These are phyloP conservation scores for Linnaemya tessellans DNA, from an alignment of 2,888 invertebrate species.

Conservation along the genomic window DNA sequence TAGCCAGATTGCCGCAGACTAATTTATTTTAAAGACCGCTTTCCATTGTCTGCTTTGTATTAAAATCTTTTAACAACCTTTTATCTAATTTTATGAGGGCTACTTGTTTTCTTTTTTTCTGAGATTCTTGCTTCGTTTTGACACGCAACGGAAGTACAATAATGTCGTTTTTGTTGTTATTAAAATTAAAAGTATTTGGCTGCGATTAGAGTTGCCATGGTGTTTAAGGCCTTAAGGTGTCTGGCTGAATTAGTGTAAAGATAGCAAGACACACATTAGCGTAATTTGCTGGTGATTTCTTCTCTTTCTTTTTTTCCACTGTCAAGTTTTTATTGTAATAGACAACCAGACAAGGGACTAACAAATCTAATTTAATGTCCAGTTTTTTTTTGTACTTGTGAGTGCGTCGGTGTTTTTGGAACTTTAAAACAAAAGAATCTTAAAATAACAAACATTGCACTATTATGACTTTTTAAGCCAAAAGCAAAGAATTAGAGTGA, in stretches of 20 bases:
- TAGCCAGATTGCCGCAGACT: neutral
- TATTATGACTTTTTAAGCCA: constrained; percentile 20
- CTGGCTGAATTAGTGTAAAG: constrained; percentile 39
- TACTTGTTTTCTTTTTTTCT: constrained; percentile 20
- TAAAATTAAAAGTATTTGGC: constrained; percentile 44
- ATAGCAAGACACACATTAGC: constrained; percentile 48
- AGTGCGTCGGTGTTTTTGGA: constrained; percentile 19
- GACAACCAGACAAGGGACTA: constrained; percentile 63
- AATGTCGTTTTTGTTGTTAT: constrained; percentile 47
- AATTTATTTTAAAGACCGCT: constrained; percentile 18
- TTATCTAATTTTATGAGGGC: constrained; percentile 34
- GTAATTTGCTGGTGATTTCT: constrained; percentile 52
- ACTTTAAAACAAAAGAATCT: constrained; percentile 49
- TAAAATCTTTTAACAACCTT: constrained; percentile 34
- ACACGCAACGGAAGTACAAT: constrained; percentile 62
- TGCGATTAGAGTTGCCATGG: constrained; percentile 28
- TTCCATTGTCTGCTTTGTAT: constrained; percentile 2
- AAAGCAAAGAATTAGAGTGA: constrained; percentile 36
- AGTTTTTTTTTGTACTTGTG: constrained; percentile 35
- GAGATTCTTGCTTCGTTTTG: neutral
- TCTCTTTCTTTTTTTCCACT: neutral
- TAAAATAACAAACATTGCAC: constrained; percentile 47
- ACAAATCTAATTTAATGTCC: constrained; percentile 71
- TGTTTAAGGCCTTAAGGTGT: constrained; percentile 47
- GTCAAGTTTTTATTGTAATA: constrained; percentile 22